These are phyloP conservation scores for Macquaria australasica DNA, from an alignment of 2,113 vertebrate genomes.

Conservation along the genomic window DNA sequence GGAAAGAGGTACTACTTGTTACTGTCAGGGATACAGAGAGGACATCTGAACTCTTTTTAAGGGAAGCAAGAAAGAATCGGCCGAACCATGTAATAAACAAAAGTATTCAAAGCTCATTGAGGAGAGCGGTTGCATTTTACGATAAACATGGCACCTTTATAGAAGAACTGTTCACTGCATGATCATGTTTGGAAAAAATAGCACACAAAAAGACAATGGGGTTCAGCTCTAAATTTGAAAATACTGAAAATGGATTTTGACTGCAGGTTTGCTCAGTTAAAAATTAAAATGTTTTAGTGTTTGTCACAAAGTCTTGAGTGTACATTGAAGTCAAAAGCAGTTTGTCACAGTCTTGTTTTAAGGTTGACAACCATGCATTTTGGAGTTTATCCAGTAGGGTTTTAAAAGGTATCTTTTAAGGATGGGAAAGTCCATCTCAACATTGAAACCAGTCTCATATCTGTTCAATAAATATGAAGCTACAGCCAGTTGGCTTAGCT, in stretches of 20 bases:
- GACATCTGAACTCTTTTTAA: neutral
- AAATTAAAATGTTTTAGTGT: neutral
- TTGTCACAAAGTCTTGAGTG: neutral
- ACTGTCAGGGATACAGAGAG: constrained; percentile 36
- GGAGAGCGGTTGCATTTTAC: neutral
- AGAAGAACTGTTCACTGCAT: neutral
- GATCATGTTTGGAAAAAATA: neutral
- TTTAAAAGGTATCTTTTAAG: neutral
- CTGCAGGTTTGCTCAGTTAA: neutral
- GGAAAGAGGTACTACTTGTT: constrained; percentile 30
- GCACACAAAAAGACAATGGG: neutral
- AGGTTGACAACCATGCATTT: neutral
- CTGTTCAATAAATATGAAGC: neutral
- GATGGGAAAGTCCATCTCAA: too few species aligned
- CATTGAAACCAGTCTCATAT: neutral
- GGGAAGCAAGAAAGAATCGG: neutral
- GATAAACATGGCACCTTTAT: neutral
- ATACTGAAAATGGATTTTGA: neutral
- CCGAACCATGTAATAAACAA: neutral
- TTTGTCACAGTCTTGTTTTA: neutral
- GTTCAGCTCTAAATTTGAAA: neutral
- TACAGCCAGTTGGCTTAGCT: neutral
- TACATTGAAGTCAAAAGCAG: neutral
- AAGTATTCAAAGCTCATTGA: neutral
- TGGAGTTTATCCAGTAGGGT: neutral